Conservation (phyloP, 2,113 vertebrate species). For the Thamnaconus septentrionalis region DNA sequence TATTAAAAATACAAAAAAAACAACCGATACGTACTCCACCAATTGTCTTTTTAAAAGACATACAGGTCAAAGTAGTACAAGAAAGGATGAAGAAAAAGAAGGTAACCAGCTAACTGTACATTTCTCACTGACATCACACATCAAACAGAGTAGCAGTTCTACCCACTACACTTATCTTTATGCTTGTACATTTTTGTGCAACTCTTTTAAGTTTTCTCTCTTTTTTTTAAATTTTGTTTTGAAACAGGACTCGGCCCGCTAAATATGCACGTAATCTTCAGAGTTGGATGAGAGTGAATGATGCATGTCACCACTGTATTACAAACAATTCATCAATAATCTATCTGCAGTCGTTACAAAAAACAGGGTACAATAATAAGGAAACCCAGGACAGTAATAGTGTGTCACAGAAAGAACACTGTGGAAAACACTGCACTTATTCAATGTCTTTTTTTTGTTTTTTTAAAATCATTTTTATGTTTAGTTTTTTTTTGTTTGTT, state of each 20-base stretch:
- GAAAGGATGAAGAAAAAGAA: constrained; percentile 90
- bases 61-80: constrained; percentile 99
- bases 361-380: constrained; percentile 73
- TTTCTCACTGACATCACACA: constrained; percentile 98
- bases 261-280: constrained; percentile 90
- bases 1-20: constrained; percentile 99
- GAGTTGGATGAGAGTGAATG: constrained; percentile 88
- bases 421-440: constrained; percentile 95
- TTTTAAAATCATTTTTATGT: not conserved
- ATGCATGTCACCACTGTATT: constrained; percentile 91
- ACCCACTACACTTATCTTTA: constrained; percentile 95
- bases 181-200: constrained; percentile 96
- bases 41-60: constrained; percentile 99
- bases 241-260: constrained; percentile 84
- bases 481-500: no score
- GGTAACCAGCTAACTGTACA: constrained; percentile 99
- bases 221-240: constrained; percentile 46
- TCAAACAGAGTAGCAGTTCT: constrained; percentile 94
- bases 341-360: constrained; percentile 81
- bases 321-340: constrained; percentile 92
- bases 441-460: constrained; percentile 1
- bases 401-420: constrained; percentile 88
- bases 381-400: constrained; percentile 80
- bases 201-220: constrained; percentile 73
- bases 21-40: constrained; percentile 98